Evolutionary conservation across 2,888 invertebrate species (phyloP).

Genomic region (Rhimphoctona megacephalus): DNA sequence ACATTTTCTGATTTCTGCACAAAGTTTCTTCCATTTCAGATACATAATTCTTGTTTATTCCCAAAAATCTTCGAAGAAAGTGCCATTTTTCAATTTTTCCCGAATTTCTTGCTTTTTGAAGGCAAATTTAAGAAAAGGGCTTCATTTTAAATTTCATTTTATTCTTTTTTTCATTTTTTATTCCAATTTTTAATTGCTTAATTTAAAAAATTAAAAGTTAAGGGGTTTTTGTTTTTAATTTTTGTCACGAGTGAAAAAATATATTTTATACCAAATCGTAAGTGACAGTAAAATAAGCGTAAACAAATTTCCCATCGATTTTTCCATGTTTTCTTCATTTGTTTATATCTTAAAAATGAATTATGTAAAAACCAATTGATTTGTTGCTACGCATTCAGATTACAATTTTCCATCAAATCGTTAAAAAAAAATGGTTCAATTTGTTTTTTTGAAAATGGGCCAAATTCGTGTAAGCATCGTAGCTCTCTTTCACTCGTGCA

Average conservation of each 20-base stretch:
- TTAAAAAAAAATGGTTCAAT: background rate
- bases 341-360: background rate
- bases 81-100: no score
- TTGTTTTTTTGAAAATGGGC: background rate
- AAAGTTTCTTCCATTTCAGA: no score
- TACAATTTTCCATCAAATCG: background rate
- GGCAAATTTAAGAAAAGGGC: no score
- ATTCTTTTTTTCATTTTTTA: no score
- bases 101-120: no score
- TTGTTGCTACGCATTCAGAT: background rate
- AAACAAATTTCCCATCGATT: background rate
- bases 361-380: background rate
- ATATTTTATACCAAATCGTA: background rate
- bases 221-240: no score
- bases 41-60: background rate
- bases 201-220: no score
- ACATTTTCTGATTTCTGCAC: no score
- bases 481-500: background rate
- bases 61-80: background rate
- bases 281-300: background rate
- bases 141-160: no score
- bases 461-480: slow-evolving; percentile 16
- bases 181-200: no score
- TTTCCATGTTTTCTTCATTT: background rate
- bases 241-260: background rate